These are phyloP conservation scores for Microctonus brassicae DNA, from an alignment of 2,888 invertebrate species.

Conservation along the genomic window DNA sequence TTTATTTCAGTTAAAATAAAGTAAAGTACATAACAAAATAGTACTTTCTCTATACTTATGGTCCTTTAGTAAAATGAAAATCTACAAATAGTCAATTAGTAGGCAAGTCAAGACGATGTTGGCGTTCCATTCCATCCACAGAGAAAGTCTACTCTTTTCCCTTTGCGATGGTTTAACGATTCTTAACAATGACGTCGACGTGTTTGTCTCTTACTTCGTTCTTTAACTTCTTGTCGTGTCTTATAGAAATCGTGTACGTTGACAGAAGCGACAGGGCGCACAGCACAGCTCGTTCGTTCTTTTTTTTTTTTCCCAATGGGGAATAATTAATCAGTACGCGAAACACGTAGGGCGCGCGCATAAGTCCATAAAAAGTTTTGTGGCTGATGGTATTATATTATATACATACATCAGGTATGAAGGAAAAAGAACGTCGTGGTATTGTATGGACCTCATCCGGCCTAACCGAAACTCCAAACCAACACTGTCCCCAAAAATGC, in stretches of 20 bases:
- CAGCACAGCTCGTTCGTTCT: slow-evolving; percentile 5
- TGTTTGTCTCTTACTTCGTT: slow-evolving; percentile 28
- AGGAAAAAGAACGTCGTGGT: slow-evolving; percentile 33
- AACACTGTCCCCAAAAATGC: background rate
- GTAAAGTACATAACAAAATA: background rate
- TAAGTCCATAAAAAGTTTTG: slow-evolving; percentile 47
- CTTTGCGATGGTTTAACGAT: background rate
- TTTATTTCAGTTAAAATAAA: background rate
- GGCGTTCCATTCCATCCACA: background rate
- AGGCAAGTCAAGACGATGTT: background rate
- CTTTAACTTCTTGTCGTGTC: background rate
- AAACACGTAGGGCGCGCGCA: slow-evolving; percentile 58
- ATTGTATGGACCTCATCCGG: slow-evolving; percentile 39
- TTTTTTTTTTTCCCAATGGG: no score
- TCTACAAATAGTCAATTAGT: background rate
- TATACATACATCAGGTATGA: slow-evolving; percentile 7
- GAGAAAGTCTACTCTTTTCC: background rate
- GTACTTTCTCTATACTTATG: background rate
- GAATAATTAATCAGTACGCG: slow-evolving; percentile 58
- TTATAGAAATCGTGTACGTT: background rate
- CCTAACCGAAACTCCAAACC: slow-evolving; percentile 4
- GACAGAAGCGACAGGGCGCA: slow-evolving; percentile 19
- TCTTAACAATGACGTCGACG: slow-evolving; percentile 35
- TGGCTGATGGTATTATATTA: slow-evolving; percentile 6
- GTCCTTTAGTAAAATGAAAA: background rate